Base-by-base conservation (phyloP, 2,888 invertebrate genomes). In the Philhelius pedissequus region DNA sequence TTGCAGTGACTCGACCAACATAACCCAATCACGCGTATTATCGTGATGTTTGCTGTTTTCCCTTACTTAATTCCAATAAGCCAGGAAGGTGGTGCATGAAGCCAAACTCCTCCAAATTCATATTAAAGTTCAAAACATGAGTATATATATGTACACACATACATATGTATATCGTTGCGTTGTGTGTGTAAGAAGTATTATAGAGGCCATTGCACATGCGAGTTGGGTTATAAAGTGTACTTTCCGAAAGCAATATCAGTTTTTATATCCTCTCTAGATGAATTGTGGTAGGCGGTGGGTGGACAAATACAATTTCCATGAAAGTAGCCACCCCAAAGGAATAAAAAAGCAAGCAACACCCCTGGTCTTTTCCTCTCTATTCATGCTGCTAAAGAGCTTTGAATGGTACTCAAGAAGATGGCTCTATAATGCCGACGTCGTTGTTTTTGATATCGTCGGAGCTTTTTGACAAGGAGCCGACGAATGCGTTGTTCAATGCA, bases 201-300 rank as follows among this genome's bases (percentile, higher is more conserved):
- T 73, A 73, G 66, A 73, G 78, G 82, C 78, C 73, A 83, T 78
- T 83, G 82, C 82, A 83, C 82, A 83, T 83, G 82, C 82, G 82
- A 78, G 45, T 11, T 71, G 43, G 40, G 22, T 43, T 38, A 54
- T 50, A 45, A 9, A 30, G 48, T 64, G 32, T 25, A 70, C 35
- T 18, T 15, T 40, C 25, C 54, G 50, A 68, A 27, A 60, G 60
- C 52, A 66, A 58, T 60, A 77, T 15, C 68, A 69, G 52, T 66
- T 76, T 76, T 78, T 68, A 38, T 60, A 73, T 66, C 22, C 58
- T 70, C 64, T 71, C 60, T 76, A 45, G 56, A 76, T 76, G 58
- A n/a, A 60, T 77, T 43, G 52, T 66, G 66, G 32, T 58, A 25
- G 70, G 69, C 32, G 45, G 25, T 9, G 58, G 71, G 40, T 50